phyloP scores from a whole-genome alignment of 2,113 vertebrate genomes.

The Erythrocercus mccallii region DNA sequence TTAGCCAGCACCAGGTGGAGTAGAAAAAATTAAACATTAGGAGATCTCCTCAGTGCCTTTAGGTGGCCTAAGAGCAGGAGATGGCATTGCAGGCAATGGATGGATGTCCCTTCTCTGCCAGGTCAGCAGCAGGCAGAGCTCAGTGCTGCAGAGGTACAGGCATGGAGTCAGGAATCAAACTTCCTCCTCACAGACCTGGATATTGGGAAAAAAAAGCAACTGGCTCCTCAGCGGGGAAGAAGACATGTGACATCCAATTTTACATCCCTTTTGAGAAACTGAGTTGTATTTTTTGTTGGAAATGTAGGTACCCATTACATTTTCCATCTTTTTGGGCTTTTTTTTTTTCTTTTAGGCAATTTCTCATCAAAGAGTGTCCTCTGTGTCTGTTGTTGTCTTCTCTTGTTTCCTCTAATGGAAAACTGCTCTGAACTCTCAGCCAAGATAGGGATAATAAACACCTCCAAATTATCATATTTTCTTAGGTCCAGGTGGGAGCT shows the following conservation, averaged over 20 bases:
- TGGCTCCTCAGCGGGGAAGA: neutral
- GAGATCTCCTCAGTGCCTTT: neutral
- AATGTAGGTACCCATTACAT: neutral
- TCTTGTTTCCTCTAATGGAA: neutral
- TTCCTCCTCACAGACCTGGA: neutral
- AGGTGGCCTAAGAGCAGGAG: neutral
- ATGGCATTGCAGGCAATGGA: neutral
- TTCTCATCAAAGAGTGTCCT: neutral
- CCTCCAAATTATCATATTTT: neutral
- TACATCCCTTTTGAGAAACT: neutral
- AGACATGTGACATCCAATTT: neutral
- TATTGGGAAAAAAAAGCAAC: neutral
- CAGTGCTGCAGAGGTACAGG: neutral
- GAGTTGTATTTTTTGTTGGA: neutral
- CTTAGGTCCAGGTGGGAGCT: neutral
- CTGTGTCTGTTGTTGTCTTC: neutral
- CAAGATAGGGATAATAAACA: neutral
- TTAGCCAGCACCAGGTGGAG: neutral
- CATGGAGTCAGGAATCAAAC: neutral
- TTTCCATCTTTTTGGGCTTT: neutral
- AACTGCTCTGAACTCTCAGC: neutral
- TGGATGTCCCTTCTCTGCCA: neutral
- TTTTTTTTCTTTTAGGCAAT: neutral
- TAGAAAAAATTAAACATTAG: neutral
- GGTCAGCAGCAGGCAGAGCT: neutral